A percentile compares a stretch with the other conserved stretches of the same genome.
phyloP scores from a whole-genome alignment of 23 tunicate species.

The Diplosoma virens region DNA sequence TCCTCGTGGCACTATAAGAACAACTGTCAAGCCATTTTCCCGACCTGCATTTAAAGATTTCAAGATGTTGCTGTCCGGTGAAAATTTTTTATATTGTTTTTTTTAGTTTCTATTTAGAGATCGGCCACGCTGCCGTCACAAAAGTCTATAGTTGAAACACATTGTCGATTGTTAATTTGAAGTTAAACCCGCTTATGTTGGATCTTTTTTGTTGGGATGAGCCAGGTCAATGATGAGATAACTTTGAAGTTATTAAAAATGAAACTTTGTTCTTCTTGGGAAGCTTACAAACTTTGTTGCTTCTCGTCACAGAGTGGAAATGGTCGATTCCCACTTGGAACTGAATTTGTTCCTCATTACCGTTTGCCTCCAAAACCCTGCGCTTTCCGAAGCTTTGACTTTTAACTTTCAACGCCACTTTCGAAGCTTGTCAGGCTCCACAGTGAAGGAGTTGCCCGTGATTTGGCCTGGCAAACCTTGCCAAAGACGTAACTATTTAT shows the following conservation, averaged over 20 bases:
- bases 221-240: background rate
- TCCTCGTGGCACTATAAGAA: too few species aligned
- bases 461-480: constrained; percentile 25
- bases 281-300: background rate
- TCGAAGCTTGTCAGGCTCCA: constrained; percentile 41
- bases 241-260: background rate
- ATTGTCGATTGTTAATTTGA: too few species aligned
- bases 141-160: too few species aligned
- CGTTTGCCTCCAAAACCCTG: constrained; percentile 38
- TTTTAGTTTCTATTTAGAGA: too few species aligned
- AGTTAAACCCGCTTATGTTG: too few species aligned
- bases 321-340: constrained; percentile 49
- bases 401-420: constrained; percentile 62
- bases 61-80: too few species aligned
- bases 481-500: constrained; percentile 35
- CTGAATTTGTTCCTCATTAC: constrained; percentile 35
- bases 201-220: too few species aligned
- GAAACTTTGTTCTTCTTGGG: background rate
- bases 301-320: constrained; percentile 50
- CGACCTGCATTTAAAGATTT: too few species aligned
- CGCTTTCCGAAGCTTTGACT: constrained; percentile 18
- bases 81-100: too few species aligned
- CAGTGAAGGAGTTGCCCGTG: constrained; percentile 69
- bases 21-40: too few species aligned
- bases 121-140: too few species aligned